These are phyloP conservation scores for Noctua fimbriata DNA, from an alignment of 2,888 invertebrate species.

Conservation along the genomic window DNA sequence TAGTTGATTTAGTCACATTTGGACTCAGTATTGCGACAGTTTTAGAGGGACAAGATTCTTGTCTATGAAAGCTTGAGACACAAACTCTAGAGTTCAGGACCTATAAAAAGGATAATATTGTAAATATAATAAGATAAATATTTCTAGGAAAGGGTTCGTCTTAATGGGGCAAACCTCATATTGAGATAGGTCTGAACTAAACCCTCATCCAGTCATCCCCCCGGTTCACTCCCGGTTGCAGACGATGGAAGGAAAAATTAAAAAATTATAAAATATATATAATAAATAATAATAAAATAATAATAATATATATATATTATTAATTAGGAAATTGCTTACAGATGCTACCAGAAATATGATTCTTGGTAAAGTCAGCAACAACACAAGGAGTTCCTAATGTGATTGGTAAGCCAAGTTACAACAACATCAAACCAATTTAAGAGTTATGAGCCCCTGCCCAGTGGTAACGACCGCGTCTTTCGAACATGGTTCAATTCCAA, in stretches of 20 bases:
- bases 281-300: too few species aligned
- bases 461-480: background rate
- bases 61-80: background rate
- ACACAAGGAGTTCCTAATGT: background rate
- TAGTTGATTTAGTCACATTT: constrained; percentile 3
- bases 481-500: background rate
- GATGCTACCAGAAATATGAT: background rate
- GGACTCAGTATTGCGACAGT: too few species aligned
- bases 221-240: background rate
- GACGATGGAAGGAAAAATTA: too few species aligned
- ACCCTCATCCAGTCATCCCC: background rate
- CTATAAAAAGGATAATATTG: background rate
- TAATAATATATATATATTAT: too few species aligned
- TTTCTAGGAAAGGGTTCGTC: background rate
- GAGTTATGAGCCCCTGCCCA: background rate
- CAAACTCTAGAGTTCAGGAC: background rate
- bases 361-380: background rate
- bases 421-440: background rate
- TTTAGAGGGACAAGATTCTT: background rate
- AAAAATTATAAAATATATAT: too few species aligned
- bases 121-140: background rate
- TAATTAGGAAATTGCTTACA: background rate
- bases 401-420: background rate
- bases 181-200: background rate
- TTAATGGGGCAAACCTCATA: background rate